A percentile compares a stretch with the other conserved stretches of the same genome.
Conservation (phyloP, 1,140 invertebrate species). For the Cephus cinctus region DNA sequence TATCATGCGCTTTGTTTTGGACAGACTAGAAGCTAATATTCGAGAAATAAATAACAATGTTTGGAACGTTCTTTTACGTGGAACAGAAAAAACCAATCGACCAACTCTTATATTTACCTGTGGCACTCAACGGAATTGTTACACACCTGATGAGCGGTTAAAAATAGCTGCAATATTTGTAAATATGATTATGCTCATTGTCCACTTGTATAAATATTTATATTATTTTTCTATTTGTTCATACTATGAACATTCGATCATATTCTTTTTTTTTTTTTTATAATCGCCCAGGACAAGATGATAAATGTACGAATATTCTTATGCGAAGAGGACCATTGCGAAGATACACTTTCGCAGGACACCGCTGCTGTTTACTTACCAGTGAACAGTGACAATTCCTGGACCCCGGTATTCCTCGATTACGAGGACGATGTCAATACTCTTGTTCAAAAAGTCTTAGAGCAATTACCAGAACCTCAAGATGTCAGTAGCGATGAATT, state of each 20-base stretch:
- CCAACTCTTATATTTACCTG: slow-evolving; percentile 55
- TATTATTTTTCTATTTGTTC: slow-evolving; percentile 8
- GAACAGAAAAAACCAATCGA: slow-evolving; percentile 20
- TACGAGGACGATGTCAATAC: slow-evolving; percentile 50
- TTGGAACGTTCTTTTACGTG: slow-evolving; percentile 37
- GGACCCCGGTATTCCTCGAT: slow-evolving; percentile 28
- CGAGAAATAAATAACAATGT: slow-evolving; percentile 28
- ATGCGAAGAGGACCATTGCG: slow-evolving; percentile 24
- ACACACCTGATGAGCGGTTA: slow-evolving; percentile 54
- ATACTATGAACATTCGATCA: background rate
- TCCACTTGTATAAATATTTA: slow-evolving; percentile 6
- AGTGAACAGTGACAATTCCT: slow-evolving; percentile 10
- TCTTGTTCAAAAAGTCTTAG: slow-evolving; percentile 58
- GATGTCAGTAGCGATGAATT: slow-evolving; percentile 55
- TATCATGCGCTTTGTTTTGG: slow-evolving; percentile 52
- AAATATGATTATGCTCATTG: slow-evolving; percentile 34
- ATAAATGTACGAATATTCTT: slow-evolving; percentile 27
- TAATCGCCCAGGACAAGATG: slow-evolving; percentile 28
- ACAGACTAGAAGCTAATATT: slow-evolving; percentile 43
- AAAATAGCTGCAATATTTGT: slow-evolving; percentile 68
- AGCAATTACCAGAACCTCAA: slow-evolving; percentile 57
- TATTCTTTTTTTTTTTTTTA: background rate
- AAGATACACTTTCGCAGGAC: slow-evolving; percentile 18
- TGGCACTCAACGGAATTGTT: slow-evolving; percentile 56
- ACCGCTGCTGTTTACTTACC: slow-evolving; percentile 29